Evolutionary conservation across 2,797 vertebrate genomes (phyloP), one percentile per base, ranked within the genome.

Genomic region (Martes flavigula): DNA sequence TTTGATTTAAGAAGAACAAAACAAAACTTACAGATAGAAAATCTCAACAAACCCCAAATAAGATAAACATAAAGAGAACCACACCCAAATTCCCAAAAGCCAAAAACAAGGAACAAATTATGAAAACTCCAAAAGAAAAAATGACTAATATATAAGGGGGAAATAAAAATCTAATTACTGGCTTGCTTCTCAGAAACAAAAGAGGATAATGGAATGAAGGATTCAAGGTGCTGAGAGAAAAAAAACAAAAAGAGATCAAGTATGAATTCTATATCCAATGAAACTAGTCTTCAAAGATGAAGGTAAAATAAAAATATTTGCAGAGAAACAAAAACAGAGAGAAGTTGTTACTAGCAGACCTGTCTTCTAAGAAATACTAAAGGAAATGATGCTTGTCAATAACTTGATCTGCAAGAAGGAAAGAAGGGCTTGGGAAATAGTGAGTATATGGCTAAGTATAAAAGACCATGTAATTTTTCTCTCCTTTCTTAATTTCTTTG

Each of bases 311-410:
- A 72, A 92, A 75, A 82, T 56, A 92, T 66, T 21, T 82, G 8
- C 6, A 48, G 58, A 92, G 81, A 86, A 81, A 90, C 11, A 81
- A 85, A 92, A 86, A 21, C 20, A 43, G 46, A 92, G 21, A 77
- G 35, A 66, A 77, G 72, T 21, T 86, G 11, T n/a, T 91, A 64
- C 23, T 43, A 82, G 46, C 30, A 75, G 46, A 87, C 48, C 25
- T 83, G 14, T 25, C n/a, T 87, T 95, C 46, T 25, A 92, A 95
- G 48, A 92, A 66, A 92, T 66, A 87, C 13, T 56, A 92, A 54
- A 73, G 38, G 40, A 82, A 64, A 18, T 46, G 25, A 88, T 23
- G 8, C 32, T 75, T 43, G 90, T 66, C 21, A 88, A 75, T 75
- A 82, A 64, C 14, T 75, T 75, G 46, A 58, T 38, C 30, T 77